These are phyloP conservation scores for Percina caprodes DNA, from an alignment of 2,113 vertebrate species.

Conservation along the genomic window DNA sequence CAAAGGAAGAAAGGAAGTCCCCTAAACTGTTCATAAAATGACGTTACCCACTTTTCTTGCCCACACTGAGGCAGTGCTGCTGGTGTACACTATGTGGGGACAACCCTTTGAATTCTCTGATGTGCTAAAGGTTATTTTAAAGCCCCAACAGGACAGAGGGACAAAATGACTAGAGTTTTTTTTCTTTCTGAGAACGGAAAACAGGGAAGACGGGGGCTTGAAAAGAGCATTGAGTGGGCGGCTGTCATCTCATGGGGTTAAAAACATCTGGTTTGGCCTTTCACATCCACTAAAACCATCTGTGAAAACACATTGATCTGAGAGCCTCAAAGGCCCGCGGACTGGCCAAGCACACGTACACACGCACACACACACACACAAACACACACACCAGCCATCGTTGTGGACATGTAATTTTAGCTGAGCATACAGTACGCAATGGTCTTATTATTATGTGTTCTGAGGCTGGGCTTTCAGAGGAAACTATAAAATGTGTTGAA, in stretches of 20 bases:
- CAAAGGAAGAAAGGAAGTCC: background rate
- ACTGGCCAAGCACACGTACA: conserved; percentile 1
- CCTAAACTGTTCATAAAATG: background rate
- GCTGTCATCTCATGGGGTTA: conserved; percentile 55
- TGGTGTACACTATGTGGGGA: background rate
- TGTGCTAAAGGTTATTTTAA: conserved; percentile 22
- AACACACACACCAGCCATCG: background rate
- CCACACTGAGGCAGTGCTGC: background rate
- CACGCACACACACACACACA: conserved; percentile 12
- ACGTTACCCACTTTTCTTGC: background rate
- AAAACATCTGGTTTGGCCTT: conserved; percentile 70
- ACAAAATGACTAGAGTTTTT: conserved; percentile 20
- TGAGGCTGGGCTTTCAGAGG: background rate
- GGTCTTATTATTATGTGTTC: conserved; percentile 30
- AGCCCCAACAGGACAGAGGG: background rate
- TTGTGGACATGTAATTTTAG: conserved; percentile 20
- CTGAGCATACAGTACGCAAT: conserved; percentile 15
- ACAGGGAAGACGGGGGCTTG: conserved; percentile 3
- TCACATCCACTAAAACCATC: conserved; percentile 66
- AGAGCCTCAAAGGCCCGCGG: conserved; percentile 20
- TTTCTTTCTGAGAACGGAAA: conserved; percentile 46
- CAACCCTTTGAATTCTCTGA: conserved; percentile 1
- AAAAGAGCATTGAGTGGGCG: conserved; percentile 27
- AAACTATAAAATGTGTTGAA: background rate
- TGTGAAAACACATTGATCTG: conserved; percentile 71